Base-by-base conservation (phyloP, 2,797 vertebrate species). In the Percopsis omiscomaycus region DNA sequence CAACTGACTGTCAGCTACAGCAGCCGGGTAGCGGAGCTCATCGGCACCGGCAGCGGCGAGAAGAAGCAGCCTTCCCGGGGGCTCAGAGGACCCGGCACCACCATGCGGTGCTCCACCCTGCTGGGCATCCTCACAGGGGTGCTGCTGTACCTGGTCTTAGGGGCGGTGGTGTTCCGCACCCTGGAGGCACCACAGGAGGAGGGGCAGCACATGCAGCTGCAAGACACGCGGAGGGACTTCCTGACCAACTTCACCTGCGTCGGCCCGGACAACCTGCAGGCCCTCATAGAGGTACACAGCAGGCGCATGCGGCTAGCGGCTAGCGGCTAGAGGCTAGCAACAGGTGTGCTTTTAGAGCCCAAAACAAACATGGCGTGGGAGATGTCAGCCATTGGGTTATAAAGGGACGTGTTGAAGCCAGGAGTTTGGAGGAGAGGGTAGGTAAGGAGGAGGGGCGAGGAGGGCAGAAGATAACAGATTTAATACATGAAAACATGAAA, bases 31-130 rank as follows among this genome's bases (percentile, higher is more conserved):
- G 78, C 65, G 2, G 81, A 64, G 61, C 84, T 60, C 64, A 44
- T 49, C 75, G 63, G 62, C 64, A 2, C 61, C 0, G 79, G 79
- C 61, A 78, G 75, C 42, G 81, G 55, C 61, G 68, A 16, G 55
- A 78, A 83, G 69, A 29, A 83, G 66, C 45, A 83, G 75, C n/a
- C 69, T 47, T 13, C 27, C 4, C 75, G 79, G 1, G 85, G 44
- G 48, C 82, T 82, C n/a, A 67, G 74, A 0, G 71, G 82, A 74
- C 2, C 13, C 3, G 77, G 74, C 3, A 81, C 55, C 68, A 80
- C 87, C 79, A 97, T 97, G 96, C 93, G 94, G 64, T 86, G 93
- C 85, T 92, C 92, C 79, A 95, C 95, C 0, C 84, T 97, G 0
- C 81, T 96, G 3, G 88, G 76, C 32, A 89, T 97, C 77, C 77